Evolutionary conservation across 2,888 invertebrate species (phyloP).

Genomic region (Busseola fusca): DNA sequence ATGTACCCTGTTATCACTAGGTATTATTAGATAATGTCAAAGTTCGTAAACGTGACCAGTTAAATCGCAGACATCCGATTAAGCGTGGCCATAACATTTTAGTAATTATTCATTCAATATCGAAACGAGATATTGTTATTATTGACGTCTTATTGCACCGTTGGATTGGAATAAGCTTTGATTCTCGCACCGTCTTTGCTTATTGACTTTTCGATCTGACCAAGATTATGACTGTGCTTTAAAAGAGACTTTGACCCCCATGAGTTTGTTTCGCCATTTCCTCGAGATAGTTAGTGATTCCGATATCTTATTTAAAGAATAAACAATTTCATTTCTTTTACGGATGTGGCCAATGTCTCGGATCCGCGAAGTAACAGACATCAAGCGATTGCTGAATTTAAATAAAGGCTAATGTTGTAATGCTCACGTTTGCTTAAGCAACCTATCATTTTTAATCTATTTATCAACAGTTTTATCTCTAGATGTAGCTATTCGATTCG

Average conservation of each 20-base stretch:
- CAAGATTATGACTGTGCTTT: neutral
- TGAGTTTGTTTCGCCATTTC: neutral
- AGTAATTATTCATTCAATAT: constrained; percentile 28
- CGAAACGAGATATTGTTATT: constrained; percentile 20
- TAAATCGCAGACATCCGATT: constrained; percentile 22
- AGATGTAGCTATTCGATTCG: constrained; percentile 27
- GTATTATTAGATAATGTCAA: constrained; percentile 20
- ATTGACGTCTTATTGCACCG: neutral
- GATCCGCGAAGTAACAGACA: constrained; percentile 33
- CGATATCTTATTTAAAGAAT: too few relatives aligned
- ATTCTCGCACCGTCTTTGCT: neutral
- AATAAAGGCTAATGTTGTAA: constrained; percentile 4
- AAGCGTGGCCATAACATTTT: constrained; percentile 7
- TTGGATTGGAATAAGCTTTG: neutral
- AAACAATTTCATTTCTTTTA: neutral
- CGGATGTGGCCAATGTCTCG: constrained; percentile 2
- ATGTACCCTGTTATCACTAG: constrained; percentile 8
- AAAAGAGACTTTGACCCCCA: neutral
- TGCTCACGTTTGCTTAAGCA: too few relatives aligned
- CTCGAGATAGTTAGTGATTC: too few relatives aligned
- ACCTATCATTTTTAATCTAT: constrained; percentile 17
- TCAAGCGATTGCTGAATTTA: constrained; percentile 9
- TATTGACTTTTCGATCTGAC: neutral
- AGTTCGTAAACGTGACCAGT: constrained; percentile 34
- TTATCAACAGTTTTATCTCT: constrained; percentile 27